Base-by-base conservation (phyloP, 2,113 vertebrate species). In the Strigops habroptila region DNA sequence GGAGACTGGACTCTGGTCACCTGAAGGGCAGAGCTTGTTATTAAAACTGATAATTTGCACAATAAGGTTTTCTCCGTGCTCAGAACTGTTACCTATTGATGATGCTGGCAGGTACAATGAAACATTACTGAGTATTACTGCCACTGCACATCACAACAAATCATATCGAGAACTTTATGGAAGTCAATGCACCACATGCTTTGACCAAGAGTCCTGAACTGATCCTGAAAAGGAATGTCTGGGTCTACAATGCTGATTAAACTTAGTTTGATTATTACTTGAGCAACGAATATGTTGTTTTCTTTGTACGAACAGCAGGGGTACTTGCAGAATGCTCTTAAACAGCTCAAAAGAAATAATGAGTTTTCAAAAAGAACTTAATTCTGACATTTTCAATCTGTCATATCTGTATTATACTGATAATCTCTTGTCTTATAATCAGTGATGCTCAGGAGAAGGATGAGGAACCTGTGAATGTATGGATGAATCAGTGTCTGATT, bases 381-480 rank as follows among this genome's bases (percentile, higher is more conserved):
- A 0, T 86, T 95, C 77, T 91, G 63, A 89, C 57, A 69, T 63
- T 35, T 84, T 33, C 28, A 93, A 51, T 82, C 28, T 67, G 82
- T 94, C 65, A 55, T 82, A 69, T 73, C 52, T 6, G 1, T 78
- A 73, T 69, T 85, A 84, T 41, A 53, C 70, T 79, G 82, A 78
- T 79, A 92, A 82, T 83, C n/a, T 68, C 33, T 49, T 87, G 52
- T 82, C 48, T 87, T 91, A 79, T 80, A 89, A 92, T 95, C 81
- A 91, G 80, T 7, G 37, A 59, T 76, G 18, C 16, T 76, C 44
- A 51, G 44, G 31, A 91, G 35, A 85, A 84, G 35, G 67, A 69
- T 1, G 7, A 77, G 53, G 49, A 92, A 81, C n/a, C 23, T 85
- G 27, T 80, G 33, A 93, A 84, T 51, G 15, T 74, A 83, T 57